These are phyloP conservation scores for Lutjanus argentimaculatus DNA, from an alignment of 2,797 vertebrate genomes.

Conservation along the genomic window DNA sequence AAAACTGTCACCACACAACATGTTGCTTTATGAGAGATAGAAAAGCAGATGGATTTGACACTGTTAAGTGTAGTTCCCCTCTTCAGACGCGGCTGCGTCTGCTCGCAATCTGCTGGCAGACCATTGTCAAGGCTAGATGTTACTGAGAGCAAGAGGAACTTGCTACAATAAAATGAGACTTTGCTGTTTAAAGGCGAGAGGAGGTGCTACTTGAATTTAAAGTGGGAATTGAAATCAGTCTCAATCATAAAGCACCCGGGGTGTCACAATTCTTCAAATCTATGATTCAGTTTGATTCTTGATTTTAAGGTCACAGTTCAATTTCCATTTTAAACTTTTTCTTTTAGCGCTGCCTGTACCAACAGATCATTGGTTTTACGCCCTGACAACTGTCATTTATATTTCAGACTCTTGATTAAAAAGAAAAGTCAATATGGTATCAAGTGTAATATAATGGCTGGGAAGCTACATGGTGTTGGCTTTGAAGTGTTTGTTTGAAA, in stretches of 20 bases:
- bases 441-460: too few relatives aligned
- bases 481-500: too few relatives aligned
- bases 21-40: constrained; percentile 73
- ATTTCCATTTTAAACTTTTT: too few relatives aligned
- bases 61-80: constrained; percentile 62
- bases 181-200: constrained; percentile 58
- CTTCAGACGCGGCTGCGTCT: constrained; percentile 46
- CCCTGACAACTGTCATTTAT: too few relatives aligned
- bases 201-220: constrained; percentile 66
- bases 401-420: too few relatives aligned
- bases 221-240: constrained; percentile 38
- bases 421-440: too few relatives aligned
- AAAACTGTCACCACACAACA: constrained; percentile 70
- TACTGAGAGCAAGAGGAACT: constrained; percentile 67
- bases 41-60: constrained; percentile 71
- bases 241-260: constrained; percentile 42
- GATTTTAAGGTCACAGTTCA: too few relatives aligned
- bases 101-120: constrained; percentile 65
- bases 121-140: constrained; percentile 64
- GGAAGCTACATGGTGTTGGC: too few relatives aligned
- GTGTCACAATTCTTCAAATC: too few relatives aligned
- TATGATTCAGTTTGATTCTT: too few relatives aligned
- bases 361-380: too few relatives aligned
- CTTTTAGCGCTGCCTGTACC: too few relatives aligned
- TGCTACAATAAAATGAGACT: constrained; percentile 51